phyloP scores from a whole-genome alignment of 2,888 invertebrate genomes.

The Drosophila sordidapex region DNA sequence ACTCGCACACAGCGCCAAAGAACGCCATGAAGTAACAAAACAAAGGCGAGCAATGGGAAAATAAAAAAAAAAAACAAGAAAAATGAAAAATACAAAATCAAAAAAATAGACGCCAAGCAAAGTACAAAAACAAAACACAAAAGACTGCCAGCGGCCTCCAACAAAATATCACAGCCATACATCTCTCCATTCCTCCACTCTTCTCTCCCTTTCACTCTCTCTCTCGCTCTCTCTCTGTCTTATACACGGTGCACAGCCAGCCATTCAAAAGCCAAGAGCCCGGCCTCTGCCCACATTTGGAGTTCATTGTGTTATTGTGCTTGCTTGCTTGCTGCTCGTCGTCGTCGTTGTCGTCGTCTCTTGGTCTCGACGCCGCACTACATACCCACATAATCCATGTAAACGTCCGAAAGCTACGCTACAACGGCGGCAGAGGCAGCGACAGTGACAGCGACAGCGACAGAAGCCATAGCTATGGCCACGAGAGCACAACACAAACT shows the following conservation, averaged over 20 bases:
- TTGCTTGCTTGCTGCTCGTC: slow-evolving; percentile 39
- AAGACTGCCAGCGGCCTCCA: slow-evolving; percentile 53
- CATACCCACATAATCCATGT: slow-evolving; percentile 80
- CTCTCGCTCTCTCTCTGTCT: not conserved
- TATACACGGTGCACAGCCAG: not conserved
- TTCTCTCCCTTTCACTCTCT: not conserved
- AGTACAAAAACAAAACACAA: slow-evolving; percentile 56
- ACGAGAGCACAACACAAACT: slow-evolving; percentile 66
- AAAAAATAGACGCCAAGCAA: slow-evolving; percentile 62
- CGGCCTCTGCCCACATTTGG: slow-evolving; percentile 71
- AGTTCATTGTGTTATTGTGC: slow-evolving; percentile 83
- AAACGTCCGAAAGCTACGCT: slow-evolving; percentile 62
- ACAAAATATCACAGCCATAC: slow-evolving; percentile 1
- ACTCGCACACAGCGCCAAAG: slow-evolving; percentile 46
- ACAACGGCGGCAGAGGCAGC: slow-evolving; percentile 16
- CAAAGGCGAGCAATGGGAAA: slow-evolving; percentile 59
- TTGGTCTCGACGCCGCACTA: slow-evolving; percentile 72
- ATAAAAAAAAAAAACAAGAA: slow-evolving; percentile 19
- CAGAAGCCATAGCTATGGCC: slow-evolving; percentile 68
- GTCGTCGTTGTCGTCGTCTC: slow-evolving; percentile 36
- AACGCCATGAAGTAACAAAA: slow-evolving; percentile 64
- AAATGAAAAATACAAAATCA: slow-evolving; percentile 20
- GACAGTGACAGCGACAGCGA: slow-evolving; percentile 30
- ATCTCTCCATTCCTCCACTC: slow-evolving; percentile 24
- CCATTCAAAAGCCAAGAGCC: slow-evolving; percentile 38